phyloP scores from a whole-genome alignment of 2,113 vertebrate species.

The Misgurnus mizolepis region DNA sequence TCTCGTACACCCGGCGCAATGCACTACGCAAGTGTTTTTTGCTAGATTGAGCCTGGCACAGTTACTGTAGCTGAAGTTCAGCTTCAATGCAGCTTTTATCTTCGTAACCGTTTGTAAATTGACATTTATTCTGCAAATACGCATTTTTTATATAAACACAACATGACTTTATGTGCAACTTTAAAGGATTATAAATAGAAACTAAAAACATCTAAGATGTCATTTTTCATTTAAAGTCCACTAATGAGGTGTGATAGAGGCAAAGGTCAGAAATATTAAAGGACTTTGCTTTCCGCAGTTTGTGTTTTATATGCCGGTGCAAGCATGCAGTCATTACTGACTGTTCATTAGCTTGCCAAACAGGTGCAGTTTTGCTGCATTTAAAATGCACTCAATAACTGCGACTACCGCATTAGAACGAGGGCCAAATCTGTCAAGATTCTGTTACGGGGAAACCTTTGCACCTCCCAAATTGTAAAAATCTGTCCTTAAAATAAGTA shows the following conservation, averaged over 20 bases:
- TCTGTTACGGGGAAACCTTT: constrained; percentile 20
- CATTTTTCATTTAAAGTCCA: neutral
- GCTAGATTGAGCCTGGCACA: too few relatives aligned
- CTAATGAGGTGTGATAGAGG: neutral
- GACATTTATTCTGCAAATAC: too few relatives aligned
- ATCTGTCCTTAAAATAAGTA: constrained; percentile 44
- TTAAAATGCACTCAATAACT: neutral
- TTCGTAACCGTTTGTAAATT: too few relatives aligned
- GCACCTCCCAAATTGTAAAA: constrained; percentile 23
- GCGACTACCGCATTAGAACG: too few relatives aligned
- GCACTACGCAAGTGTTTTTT: too few relatives aligned
- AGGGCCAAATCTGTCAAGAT: neutral
- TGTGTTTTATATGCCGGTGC: neutral
- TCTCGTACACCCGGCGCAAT: too few relatives aligned
- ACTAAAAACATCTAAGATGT: neutral
- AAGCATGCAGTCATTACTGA: constrained; percentile 4
- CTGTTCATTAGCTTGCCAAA: neutral
- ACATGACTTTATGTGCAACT: too few relatives aligned
- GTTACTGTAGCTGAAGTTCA: too few relatives aligned
- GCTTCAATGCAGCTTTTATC: too few relatives aligned
- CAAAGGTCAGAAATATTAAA: neutral
- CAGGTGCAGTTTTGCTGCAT: neutral
- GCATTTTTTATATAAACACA: too few relatives aligned
- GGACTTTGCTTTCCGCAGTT: neutral
- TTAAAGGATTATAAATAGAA: too few relatives aligned